These are phyloP conservation scores for Macrochelys suwanniensis DNA, from an alignment of 2,797 vertebrate species.

Conservation along the genomic window DNA sequence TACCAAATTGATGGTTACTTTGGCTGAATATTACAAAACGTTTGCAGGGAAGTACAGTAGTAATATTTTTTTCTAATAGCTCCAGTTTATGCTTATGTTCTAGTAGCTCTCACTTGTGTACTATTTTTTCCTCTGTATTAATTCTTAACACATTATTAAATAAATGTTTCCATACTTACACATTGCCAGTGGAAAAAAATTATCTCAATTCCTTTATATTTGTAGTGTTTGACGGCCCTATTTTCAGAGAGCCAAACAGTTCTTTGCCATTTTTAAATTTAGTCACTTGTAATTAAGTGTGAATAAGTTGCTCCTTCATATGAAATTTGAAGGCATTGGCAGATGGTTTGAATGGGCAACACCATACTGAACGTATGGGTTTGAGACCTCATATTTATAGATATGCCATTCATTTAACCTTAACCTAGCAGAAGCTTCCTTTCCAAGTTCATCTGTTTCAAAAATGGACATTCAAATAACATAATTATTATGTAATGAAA, in stretches of 20 bases:
- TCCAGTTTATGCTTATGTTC: neutral
- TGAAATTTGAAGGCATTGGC: neutral
- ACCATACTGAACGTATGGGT: neutral
- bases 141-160: neutral
- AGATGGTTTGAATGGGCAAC: neutral
- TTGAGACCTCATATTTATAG: rapidly evolving
- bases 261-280: neutral
- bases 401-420: neutral
- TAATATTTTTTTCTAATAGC: neutral
- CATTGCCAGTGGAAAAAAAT: neutral
- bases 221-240: neutral
- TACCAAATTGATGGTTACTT: neutral
- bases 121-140: neutral
- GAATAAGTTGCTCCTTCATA: neutral
- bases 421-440: neutral
- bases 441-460: neutral
- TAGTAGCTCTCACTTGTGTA: neutral
- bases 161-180: neutral
- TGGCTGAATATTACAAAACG: neutral
- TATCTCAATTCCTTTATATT: neutral
- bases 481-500: neutral
- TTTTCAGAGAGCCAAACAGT: neutral
- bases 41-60: neutral
- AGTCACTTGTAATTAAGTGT: neutral
- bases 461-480: neutral